These are phyloP conservation scores for Microctenopoma lineatum DNA, from an alignment of 2,797 vertebrate species.

Conservation along the genomic window DNA sequence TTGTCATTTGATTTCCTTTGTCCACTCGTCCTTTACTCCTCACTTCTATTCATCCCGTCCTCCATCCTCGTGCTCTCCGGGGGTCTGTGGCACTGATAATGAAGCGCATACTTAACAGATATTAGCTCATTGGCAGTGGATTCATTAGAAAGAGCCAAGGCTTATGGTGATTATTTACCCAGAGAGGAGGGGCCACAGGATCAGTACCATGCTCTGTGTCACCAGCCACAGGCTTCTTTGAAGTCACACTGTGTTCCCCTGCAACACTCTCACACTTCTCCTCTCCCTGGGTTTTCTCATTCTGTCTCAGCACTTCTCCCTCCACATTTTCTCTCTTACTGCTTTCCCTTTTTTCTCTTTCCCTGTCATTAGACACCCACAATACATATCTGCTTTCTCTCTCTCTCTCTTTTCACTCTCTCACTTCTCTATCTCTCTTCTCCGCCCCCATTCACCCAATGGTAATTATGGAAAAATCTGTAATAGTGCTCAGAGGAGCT, in stretches of 20 bases:
- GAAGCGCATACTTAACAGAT: slow-evolving; percentile 79
- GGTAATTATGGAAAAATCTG: slow-evolving; percentile 85
- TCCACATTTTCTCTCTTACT: slow-evolving; percentile 40
- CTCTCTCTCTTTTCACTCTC: slow-evolving; percentile 14
- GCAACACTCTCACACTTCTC: slow-evolving; percentile 50
- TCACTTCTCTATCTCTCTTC: slow-evolving; percentile 56
- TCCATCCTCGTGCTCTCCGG: slow-evolving; percentile 64
- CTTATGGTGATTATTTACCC: slow-evolving; percentile 82
- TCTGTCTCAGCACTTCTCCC: slow-evolving; percentile 56
- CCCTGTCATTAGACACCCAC: slow-evolving; percentile 76
- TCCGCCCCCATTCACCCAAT: slow-evolving; percentile 75
- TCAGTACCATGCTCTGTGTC: slow-evolving; percentile 64
- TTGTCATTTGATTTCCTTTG: slow-evolving; percentile 69
- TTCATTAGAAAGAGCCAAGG: slow-evolving; percentile 77
- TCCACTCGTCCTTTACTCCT: slow-evolving; percentile 75
- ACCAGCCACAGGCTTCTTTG: slow-evolving; percentile 69
- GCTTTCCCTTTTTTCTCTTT: slow-evolving; percentile 32
- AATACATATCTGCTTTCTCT: slow-evolving; percentile 60
- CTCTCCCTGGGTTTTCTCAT: slow-evolving; percentile 44
- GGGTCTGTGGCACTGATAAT: slow-evolving; percentile 76
- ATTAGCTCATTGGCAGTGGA: slow-evolving; percentile 78
- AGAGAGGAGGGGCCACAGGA: slow-evolving; percentile 64
- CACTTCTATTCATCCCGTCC: slow-evolving; percentile 59
- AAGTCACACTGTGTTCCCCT: slow-evolving; percentile 62
- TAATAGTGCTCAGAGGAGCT: slow-evolving; percentile 82